Evolutionary conservation across 1,140 invertebrate genomes (phyloP).

Genomic region (Reticulitermes speratus): DNA sequence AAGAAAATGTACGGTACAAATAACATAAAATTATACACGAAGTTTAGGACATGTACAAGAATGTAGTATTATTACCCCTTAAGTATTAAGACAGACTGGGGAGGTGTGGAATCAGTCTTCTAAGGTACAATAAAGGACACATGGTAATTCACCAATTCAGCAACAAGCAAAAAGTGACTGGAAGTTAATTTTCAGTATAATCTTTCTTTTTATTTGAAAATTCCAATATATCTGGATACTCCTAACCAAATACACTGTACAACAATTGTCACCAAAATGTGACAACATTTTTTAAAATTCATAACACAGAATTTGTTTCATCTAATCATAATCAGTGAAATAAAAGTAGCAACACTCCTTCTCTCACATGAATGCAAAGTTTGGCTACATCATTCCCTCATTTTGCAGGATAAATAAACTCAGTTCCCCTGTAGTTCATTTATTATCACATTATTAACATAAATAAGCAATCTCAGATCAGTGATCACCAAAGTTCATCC

Average conservation of each 20-base stretch:
- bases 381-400: background rate
- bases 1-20: no score
- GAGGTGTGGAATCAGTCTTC: no score
- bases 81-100: no score
- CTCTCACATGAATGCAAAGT: background rate
- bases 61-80: no score
- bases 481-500: background rate
- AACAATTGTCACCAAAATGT: conserved; percentile 11
- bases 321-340: background rate
- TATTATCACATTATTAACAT: background rate
- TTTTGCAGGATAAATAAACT: background rate
- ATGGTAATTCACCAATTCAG: no score
- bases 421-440: conserved; percentile 10
- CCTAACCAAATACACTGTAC: conserved; percentile 11
- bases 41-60: no score
- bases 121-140: no score
- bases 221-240: background rate
- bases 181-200: no score
- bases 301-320: background rate
- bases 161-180: no score
- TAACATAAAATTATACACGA: no score
- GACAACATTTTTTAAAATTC: conserved; percentile 12
- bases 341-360: background rate
- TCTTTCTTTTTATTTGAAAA: background rate
- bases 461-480: background rate